Evolutionary conservation across 1,140 invertebrate species (phyloP), one percentile per base, ranked within the genome.

Genomic region (Ganaspis sp.): DNA sequence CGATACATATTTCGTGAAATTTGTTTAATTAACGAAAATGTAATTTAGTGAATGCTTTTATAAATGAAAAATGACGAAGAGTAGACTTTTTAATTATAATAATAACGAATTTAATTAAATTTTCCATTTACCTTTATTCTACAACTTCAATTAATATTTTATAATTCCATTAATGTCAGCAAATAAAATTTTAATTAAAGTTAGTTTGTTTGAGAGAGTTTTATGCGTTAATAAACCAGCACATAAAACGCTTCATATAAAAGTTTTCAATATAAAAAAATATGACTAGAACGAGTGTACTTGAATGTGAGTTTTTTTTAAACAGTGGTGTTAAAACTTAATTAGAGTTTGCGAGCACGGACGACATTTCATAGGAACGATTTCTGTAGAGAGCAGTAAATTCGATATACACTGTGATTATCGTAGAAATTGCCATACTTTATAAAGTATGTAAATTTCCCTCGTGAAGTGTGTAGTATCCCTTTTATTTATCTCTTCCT

Each of bases 231-330:
- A 64, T 64, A 64, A 64, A 64, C 12, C 26, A 64, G 58, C 15
- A n/a, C 58, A 64, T 64, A 34, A 64, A 64, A 64, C 26, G 58
- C 58, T 29, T 26, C 58, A 64, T 64, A 64, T 64, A 64, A 64
- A 64, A 64, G 58, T 64, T 64, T 64, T 64, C 58, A 64, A 64
- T 64, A 64, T 64, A 64, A 64, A 64, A 64, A 64, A 64, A 29
- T 64, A 64, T 64, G 58, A 64, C 12, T 34, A 26, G 58, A 64
- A 29, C 45, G 45, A 29, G 58, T 64, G 58, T 64, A 64, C 58
- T 64, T 64, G 26, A 64, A 64, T 64, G 58, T 64, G 58, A 64
- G 58, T 29, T 64, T 64, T 64, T 45, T 64, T 64, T 64, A 64
- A 64, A 64, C 26, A 64, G 23, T 64, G 58, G 58, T 64, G 58